Percentiles rank a stretch among this genome's conserved stretches.
Evolutionary conservation across 2,888 invertebrate genomes (phyloP).

Genomic region (Sesamia inferens): DNA sequence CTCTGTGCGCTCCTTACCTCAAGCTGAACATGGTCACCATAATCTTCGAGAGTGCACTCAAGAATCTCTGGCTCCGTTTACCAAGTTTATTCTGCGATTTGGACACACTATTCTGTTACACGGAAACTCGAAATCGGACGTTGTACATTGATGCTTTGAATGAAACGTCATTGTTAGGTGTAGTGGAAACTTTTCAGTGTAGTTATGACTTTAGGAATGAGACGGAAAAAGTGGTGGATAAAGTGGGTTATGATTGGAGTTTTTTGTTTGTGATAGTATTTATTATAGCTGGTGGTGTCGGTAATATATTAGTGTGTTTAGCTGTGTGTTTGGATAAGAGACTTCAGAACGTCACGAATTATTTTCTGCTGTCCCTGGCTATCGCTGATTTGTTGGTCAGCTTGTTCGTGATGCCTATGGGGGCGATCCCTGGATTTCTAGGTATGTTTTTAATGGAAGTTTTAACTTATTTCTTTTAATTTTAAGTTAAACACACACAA

Average conservation of each 20-base stretch:
- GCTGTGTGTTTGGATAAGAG: slow-evolving; percentile 97
- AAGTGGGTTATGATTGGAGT: slow-evolving; percentile 93
- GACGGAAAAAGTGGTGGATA: slow-evolving; percentile 70
- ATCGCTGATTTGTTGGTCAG: slow-evolving; percentile 98
- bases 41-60: slow-evolving; percentile 83
- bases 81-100: slow-evolving; percentile 80
- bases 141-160: slow-evolving; percentile 77
- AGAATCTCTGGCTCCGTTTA: slow-evolving; percentile 82
- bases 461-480: neutral
- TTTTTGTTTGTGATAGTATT: slow-evolving; percentile 95
- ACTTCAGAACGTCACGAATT: slow-evolving; percentile 98
- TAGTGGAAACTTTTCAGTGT: slow-evolving; percentile 81
- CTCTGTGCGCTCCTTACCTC: slow-evolving; percentile 82
- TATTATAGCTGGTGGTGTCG: slow-evolving; percentile 96
- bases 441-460: slow-evolving; percentile 91
- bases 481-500: neutral
- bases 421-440: slow-evolving; percentile 97
- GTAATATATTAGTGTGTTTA: slow-evolving; percentile 97
- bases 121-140: slow-evolving; percentile 79
- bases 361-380: slow-evolving; percentile 97
- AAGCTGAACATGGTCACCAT: slow-evolving; percentile 82
- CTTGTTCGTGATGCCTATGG: slow-evolving; percentile 98
- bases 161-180: slow-evolving; percentile 66
- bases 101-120: slow-evolving; percentile 79
- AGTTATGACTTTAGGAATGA: slow-evolving; percentile 78